Evolutionary conservation across 2,113 vertebrate species (phyloP).

Genomic region (Catharus bicknelli): DNA sequence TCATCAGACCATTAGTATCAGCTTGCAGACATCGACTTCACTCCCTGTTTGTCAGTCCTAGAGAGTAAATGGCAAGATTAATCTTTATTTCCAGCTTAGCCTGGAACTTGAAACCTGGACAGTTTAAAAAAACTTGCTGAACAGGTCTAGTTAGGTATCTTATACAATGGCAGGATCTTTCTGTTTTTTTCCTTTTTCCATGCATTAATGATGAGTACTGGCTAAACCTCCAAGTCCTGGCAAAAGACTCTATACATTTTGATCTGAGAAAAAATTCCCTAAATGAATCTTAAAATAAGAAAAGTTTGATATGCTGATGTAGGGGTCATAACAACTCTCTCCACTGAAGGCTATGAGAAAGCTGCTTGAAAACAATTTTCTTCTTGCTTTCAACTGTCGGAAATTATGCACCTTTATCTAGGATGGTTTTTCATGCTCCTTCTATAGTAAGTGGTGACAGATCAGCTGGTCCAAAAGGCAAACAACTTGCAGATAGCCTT

Average conservation of each 20-base stretch:
- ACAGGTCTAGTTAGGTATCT: not conserved
- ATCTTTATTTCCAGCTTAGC: slow-evolving; percentile 41
- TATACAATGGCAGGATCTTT: not conserved
- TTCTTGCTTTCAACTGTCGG: not conserved
- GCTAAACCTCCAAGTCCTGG: not conserved
- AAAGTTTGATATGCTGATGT: not conserved
- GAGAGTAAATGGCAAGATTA: slow-evolving; percentile 54
- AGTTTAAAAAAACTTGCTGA: not conserved
- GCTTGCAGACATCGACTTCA: slow-evolving; percentile 10
- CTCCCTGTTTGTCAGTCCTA: slow-evolving; percentile 37
- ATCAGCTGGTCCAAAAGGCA: not conserved
- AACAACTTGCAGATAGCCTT: slow-evolving; percentile 18
- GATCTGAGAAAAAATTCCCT: not conserved
- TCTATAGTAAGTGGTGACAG: not conserved
- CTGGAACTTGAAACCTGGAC: not conserved
- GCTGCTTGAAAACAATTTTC: not conserved
- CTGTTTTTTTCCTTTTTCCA: not conserved
- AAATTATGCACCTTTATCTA: not conserved
- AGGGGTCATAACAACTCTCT: not conserved
- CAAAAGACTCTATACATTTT: not conserved
- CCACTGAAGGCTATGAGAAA: not conserved
- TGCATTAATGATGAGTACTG: not conserved
- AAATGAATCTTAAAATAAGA: not conserved
- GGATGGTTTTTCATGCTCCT: not conserved
- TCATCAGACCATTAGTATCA: slow-evolving; percentile 63